Percentiles rank a stretch among this genome's conserved stretches.
Evolutionary conservation across 2,888 invertebrate genomes (phyloP).

Genomic region (Perizoma flavofasciatum): DNA sequence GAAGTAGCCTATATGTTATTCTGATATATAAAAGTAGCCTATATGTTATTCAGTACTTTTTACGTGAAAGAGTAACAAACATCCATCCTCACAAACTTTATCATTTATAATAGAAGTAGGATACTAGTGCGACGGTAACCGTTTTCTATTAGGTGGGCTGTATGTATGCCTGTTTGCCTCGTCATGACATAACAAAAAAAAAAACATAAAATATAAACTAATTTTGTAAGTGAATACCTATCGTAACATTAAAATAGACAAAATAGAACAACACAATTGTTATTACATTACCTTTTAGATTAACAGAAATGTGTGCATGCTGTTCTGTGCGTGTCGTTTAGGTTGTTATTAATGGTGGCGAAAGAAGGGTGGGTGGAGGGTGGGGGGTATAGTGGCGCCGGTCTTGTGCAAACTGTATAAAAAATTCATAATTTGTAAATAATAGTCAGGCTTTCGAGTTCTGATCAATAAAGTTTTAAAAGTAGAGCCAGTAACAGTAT

Average conservation of each 20-base stretch:
- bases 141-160: too few relatives aligned
- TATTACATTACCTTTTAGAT: slow-evolving; percentile 16
- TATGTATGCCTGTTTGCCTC: too few relatives aligned
- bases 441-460: slow-evolving; percentile 10
- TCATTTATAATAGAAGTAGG: too few relatives aligned
- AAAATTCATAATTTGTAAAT: slow-evolving; percentile 43
- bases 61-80: too few relatives aligned
- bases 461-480: slow-evolving; percentile 16
- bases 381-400: slow-evolving; percentile 33
- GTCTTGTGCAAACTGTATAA: slow-evolving; percentile 44
- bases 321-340: slow-evolving; percentile 12
- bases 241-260: neutral
- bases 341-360: slow-evolving; percentile 16
- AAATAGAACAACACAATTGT: slow-evolving; percentile 1
- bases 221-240: too few relatives aligned
- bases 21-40: too few relatives aligned
- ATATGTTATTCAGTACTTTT: too few relatives aligned
- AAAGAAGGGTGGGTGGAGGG: slow-evolving; percentile 19
- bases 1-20: too few relatives aligned
- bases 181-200: too few relatives aligned
- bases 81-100: too few relatives aligned
- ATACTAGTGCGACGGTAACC: too few relatives aligned
- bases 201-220: too few relatives aligned
- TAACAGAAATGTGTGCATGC: slow-evolving; percentile 3
- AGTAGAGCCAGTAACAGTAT: neutral